Evolutionary conservation across 2,797 vertebrate genomes (phyloP).

Genomic region (Oreochromis grahami): DNA sequence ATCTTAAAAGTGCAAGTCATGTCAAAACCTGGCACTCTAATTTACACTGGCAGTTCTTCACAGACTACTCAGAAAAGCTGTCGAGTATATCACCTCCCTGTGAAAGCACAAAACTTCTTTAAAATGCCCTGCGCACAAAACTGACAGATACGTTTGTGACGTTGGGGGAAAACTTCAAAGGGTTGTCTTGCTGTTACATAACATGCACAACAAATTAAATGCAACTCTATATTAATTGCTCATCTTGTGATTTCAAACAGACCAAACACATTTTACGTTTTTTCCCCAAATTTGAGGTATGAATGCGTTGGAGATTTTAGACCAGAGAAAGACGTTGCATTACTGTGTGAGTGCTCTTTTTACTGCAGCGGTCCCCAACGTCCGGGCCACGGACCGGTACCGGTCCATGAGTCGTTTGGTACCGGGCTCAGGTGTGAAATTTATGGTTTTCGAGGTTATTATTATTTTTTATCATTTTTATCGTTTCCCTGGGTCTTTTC

Average conservation of each 20-base stretch:
- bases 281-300: background rate
- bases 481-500: accelerated
- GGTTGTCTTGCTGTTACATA: background rate
- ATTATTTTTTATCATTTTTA: background rate
- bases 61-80: background rate
- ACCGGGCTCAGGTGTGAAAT: background rate
- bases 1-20: constrained; percentile 2
- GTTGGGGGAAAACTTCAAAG: background rate
- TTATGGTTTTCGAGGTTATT: background rate
- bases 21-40: background rate
- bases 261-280: background rate
- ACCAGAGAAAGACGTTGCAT: background rate
- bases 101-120: background rate
- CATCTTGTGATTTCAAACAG: background rate
- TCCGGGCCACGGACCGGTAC: accelerated
- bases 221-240: background rate
- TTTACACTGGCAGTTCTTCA: background rate
- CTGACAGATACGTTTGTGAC: background rate
- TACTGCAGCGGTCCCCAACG: background rate
- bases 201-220: background rate
- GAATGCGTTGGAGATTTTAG: background rate
- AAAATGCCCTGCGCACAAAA: background rate
- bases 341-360: background rate
- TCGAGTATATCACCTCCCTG: background rate
- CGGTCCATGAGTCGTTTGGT: accelerated